Evolutionary conservation across 2,888 invertebrate genomes (phyloP).

Genomic region (Ectobius pallidus): DNA sequence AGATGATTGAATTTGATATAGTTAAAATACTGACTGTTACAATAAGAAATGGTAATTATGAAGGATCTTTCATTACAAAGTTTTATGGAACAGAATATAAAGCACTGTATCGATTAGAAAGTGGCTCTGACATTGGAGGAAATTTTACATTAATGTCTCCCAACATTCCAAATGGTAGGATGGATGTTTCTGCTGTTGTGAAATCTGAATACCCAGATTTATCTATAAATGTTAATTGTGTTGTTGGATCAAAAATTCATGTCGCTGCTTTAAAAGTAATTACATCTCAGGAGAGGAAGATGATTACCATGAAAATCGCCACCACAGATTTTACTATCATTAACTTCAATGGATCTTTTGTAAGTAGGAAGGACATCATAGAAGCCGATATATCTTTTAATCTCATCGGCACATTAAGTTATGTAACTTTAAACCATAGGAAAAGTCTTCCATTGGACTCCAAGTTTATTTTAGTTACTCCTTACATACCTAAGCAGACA

Average conservation of each 20-base stretch:
- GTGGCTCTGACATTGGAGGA: constrained; percentile 29
- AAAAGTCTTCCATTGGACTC: constrained; percentile 25
- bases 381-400: constrained; percentile 15
- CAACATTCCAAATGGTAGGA: constrained; percentile 27
- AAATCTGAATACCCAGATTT: not conserved
- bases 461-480: constrained; percentile 34
- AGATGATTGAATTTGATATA: not conserved
- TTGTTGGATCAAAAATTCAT: not conserved
- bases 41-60: not conserved
- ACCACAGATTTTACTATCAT: not conserved
- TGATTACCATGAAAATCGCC: not conserved
- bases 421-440: constrained; percentile 21
- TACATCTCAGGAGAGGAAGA: not conserved
- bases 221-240: constrained; percentile 8
- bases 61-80: not conserved
- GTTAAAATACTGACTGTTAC: not conserved
- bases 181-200: constrained; percentile 3
- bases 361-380: not conserved
- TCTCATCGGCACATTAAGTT: constrained; percentile 1
- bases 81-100: constrained; percentile 32
- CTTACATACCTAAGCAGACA: constrained; percentile 23
- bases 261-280: not conserved
- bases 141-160: constrained; percentile 45
- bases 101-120: constrained; percentile 25
- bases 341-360: not conserved